Percentiles rank a stretch among this genome's conserved stretches.
These are phyloP conservation scores for Hartigia nigra DNA, from an alignment of 2,888 invertebrate genomes.

Conservation along the genomic window DNA sequence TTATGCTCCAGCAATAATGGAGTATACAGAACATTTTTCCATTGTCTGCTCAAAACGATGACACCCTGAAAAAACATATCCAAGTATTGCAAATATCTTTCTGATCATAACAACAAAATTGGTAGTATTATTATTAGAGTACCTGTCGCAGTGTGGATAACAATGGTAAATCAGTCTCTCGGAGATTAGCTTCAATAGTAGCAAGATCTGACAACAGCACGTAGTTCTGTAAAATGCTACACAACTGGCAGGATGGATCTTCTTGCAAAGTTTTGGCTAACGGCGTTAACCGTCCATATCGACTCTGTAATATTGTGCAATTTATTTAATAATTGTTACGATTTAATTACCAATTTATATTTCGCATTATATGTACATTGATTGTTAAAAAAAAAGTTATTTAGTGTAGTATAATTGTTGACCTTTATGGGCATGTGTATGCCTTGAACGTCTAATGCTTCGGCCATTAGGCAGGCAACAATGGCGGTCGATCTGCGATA, in stretches of 20 bases:
- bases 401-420: slow-evolving; percentile 25
- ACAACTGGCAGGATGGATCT: slow-evolving; percentile 94
- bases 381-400: neutral
- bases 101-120: neutral
- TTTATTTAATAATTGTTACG: neutral
- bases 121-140: slow-evolving; percentile 26
- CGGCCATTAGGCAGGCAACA: slow-evolving; percentile 95
- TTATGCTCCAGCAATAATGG: slow-evolving; percentile 90
- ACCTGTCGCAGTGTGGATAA: slow-evolving; percentile 90
- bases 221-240: slow-evolving; percentile 88
- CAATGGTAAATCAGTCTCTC: slow-evolving; percentile 86
- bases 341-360: neutral
- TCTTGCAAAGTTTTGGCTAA: slow-evolving; percentile 91
- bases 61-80: slow-evolving; percentile 75
- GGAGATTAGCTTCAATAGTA: slow-evolving; percentile 85
- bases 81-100: neutral
- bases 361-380: neutral
- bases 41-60: slow-evolving; percentile 95
- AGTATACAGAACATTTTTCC: slow-evolving; percentile 96
- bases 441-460: slow-evolving; percentile 88
- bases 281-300: slow-evolving; percentile 88
- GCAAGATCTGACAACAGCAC: slow-evolving; percentile 81
- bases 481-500: slow-evolving; percentile 86
- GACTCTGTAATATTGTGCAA: slow-evolving; percentile 73
- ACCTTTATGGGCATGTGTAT: slow-evolving; percentile 85